These are phyloP conservation scores for Limenitis camilla DNA, from an alignment of 2,888 invertebrate genomes.

Conservation along the genomic window DNA sequence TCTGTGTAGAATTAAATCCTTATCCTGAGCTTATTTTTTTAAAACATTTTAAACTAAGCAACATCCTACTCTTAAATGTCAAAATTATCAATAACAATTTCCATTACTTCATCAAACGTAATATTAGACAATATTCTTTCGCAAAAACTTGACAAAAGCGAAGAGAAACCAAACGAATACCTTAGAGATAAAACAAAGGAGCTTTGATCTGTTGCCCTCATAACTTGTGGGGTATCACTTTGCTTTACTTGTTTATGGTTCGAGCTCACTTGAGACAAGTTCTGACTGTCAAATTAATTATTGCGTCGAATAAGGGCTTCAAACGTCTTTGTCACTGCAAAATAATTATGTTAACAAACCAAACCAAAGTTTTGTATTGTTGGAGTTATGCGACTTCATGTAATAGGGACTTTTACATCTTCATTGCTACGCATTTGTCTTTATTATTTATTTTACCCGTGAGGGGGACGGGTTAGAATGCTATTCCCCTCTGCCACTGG, in stretches of 20 bases:
- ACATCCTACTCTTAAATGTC: no score
- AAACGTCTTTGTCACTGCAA: slow-evolving; percentile 2
- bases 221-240: slow-evolving; percentile 39
- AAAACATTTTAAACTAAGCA: neutral
- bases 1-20: no score
- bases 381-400: neutral
- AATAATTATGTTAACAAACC: neutral
- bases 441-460: no score
- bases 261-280: slow-evolving; percentile 52
- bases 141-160: slow-evolving; percentile 7
- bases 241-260: slow-evolving; percentile 4
- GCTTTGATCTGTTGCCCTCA: slow-evolving; percentile 56
- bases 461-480: no score
- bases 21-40: neutral
- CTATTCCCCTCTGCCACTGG: no score
- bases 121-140: slow-evolving; percentile 5
- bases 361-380: neutral
- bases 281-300: slow-evolving; percentile 49
- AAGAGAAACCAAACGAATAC: slow-evolving; percentile 14
- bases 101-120: no score
- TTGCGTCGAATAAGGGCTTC: slow-evolving; percentile 20
- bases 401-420: no score
- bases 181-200: slow-evolving; percentile 57
- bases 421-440: no score
- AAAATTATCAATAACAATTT: no score